These are phyloP conservation scores for Drosophila yakuba DNA, from an alignment of 1,140 invertebrate genomes.

Conservation along the genomic window DNA sequence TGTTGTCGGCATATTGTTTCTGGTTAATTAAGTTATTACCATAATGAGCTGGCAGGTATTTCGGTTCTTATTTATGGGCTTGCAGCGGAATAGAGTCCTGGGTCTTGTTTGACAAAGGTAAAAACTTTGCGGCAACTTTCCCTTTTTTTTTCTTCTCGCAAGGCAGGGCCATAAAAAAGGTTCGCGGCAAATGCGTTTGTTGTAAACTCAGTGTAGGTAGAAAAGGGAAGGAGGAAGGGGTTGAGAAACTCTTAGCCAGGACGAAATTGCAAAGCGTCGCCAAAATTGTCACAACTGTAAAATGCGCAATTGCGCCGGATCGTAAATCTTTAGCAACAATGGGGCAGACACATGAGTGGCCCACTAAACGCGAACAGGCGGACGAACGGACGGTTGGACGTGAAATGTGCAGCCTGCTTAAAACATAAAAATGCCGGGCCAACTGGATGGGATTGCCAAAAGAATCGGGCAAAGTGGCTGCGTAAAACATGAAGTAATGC, in stretches of 20 bases:
- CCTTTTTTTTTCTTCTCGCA: slow-evolving; percentile 2
- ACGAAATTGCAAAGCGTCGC: slow-evolving; percentile 72
- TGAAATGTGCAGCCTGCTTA: slow-evolving; percentile 81
- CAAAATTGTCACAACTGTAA: slow-evolving; percentile 82
- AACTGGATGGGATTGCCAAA: slow-evolving; percentile 54
- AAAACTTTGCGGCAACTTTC: slow-evolving; percentile 60
- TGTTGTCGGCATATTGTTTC: slow-evolving; percentile 75
- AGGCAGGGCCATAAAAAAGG: slow-evolving; percentile 48
- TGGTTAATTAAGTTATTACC: slow-evolving; percentile 83
- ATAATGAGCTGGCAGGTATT: slow-evolving; percentile 81
- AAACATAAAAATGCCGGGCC: slow-evolving; percentile 74
- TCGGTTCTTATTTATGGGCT: slow-evolving; percentile 71
- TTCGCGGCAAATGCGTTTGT: slow-evolving; percentile 64
- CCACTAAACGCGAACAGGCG: slow-evolving; percentile 67
- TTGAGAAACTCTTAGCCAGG: slow-evolving; percentile 24
- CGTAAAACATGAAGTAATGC: slow-evolving; percentile 80
- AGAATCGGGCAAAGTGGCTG: slow-evolving; percentile 68
- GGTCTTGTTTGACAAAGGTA: slow-evolving; percentile 59
- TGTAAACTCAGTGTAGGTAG: slow-evolving; percentile 47
- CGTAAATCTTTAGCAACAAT: slow-evolving; percentile 77
- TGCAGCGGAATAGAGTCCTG: slow-evolving; percentile 46
- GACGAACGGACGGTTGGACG: slow-evolving; percentile 16
- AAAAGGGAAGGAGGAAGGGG: background rate
- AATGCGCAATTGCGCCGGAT: slow-evolving; percentile 80
- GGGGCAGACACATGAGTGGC: slow-evolving; percentile 62